phyloP scores from a whole-genome alignment of 2,797 vertebrate genomes.

The Uromys caudimaculatus region DNA sequence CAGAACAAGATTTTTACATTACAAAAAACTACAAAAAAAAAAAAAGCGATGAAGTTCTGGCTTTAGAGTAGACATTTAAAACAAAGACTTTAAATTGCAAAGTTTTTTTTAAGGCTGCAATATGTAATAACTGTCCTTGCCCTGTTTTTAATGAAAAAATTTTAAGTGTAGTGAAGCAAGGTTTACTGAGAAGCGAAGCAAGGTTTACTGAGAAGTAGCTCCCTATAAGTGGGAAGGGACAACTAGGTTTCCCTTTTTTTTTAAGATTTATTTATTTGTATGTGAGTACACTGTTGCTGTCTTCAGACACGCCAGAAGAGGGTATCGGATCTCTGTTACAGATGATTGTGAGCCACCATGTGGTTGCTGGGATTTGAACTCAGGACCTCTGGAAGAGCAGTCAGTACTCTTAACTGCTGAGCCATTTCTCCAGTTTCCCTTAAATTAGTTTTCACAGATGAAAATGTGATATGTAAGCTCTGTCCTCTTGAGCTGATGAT shows the following conservation, averaged over 20 bases:
- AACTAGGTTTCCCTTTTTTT: too few relatives aligned
- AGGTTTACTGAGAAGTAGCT: too few relatives aligned
- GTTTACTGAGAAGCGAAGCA: background rate
- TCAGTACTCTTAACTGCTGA: too few relatives aligned
- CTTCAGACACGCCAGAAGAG: too few relatives aligned
- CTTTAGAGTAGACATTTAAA: constrained; percentile 53
- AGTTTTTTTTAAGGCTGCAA: constrained; percentile 30
- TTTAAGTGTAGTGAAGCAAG: background rate
- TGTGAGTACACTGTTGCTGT: too few relatives aligned
- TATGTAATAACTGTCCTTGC: background rate
- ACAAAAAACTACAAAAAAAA: background rate
- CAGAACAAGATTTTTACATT: constrained; percentile 35
- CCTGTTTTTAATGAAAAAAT: constrained; percentile 6
- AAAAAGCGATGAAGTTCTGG: background rate
- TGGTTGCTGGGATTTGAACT: too few relatives aligned
- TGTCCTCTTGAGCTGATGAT: background rate
- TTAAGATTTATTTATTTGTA: too few relatives aligned
- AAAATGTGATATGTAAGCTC: background rate
- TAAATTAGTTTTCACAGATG: background rate
- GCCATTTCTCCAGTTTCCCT: too few relatives aligned
- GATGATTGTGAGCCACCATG: too few relatives aligned
- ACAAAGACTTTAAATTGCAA: constrained; percentile 17
- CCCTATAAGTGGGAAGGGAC: background rate
- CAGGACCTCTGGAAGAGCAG: too few relatives aligned
- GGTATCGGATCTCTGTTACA: too few relatives aligned